Base-by-base conservation (phyloP, 2,797 vertebrate species). In the Typhlichthys subterraneus region DNA sequence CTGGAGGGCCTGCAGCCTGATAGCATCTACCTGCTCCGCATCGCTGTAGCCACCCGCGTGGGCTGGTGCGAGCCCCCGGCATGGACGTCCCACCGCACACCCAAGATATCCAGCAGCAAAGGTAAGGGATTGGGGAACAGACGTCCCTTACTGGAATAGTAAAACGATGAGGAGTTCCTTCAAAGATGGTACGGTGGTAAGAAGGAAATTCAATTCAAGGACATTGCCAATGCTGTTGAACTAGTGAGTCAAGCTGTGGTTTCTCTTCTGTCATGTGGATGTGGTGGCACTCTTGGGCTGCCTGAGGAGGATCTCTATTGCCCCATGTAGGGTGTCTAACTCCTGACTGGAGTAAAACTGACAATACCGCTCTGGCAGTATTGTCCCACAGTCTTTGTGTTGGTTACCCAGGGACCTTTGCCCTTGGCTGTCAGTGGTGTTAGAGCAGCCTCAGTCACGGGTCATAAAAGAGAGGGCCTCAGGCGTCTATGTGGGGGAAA, bases 21-120 rank as follows among this genome's bases (percentile, higher is more conserved):
- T 66, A 98, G 94, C 5, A 90, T 96, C 79, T 99, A 99, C 81
- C 79, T 99, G 73, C 94, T 99, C 12, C 94, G 97, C 1, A 94
- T 99, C 63, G 94, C 96, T 1, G 96, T 93, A 4, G 94, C 96
- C 5, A 99, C 98, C 0, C 93, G 93, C 0, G 87, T 94, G 19
- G 98, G 98, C 53, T 97, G 96, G 94, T 98, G 98, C 66, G 96
- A 98, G 67, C 93, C 96, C 0, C 96, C 97, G 0, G 82, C 95
- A 0, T 99, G 98, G 98, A 96, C 93, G 0, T 99, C 98, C 0
- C 97, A 99, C 62, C 92, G 93, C 8, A 99, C 96, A 0, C 95
- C 97, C 12, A 98, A 94, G 79, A 92, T 90, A 13, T 95, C 94
- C 3, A 95, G 90, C 38, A 81, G 91, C 65, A 94, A 93, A 94